Evolutionary conservation across 2,113 vertebrate species (phyloP).

Genomic region (Neotoma lepida): DNA sequence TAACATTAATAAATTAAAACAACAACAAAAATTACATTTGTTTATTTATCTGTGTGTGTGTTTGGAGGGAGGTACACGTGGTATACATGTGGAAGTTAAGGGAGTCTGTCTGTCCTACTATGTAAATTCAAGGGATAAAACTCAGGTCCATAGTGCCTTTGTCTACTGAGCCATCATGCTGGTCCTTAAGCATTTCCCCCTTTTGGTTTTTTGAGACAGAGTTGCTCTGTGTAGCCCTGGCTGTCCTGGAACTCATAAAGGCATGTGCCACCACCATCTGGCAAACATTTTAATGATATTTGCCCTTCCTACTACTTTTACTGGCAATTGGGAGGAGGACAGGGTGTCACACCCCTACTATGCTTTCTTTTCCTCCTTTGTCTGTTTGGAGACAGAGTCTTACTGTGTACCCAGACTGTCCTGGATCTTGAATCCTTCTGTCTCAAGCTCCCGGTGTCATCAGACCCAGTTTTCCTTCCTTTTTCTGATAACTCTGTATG

Average conservation of each 20-base stretch:
- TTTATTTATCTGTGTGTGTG: background rate
- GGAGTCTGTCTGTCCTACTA: background rate
- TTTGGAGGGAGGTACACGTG: background rate
- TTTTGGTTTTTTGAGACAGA: too few relatives aligned
- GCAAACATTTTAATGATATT: background rate
- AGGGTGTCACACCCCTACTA: background rate
- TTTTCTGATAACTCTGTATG: background rate
- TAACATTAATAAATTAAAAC: background rate
- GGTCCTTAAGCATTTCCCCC: background rate
- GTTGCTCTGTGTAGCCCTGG: too few relatives aligned
- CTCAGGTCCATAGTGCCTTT: background rate
- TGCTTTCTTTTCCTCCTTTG: background rate
- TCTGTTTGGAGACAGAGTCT: background rate
- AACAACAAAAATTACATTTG: background rate
- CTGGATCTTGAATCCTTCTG: background rate
- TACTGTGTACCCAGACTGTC: background rate
- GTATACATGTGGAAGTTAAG: background rate
- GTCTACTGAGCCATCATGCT: background rate
- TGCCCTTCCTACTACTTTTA: constrained; percentile 15
- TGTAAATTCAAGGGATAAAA: background rate
- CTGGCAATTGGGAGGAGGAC: background rate
- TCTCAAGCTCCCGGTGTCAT: background rate
- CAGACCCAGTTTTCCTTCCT: background rate
- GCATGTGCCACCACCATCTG: too few relatives aligned
- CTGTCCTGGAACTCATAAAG: too few relatives aligned